phyloP scores from a whole-genome alignment of 2,797 vertebrate genomes.

The Pseudopleuronectes americanus region DNA sequence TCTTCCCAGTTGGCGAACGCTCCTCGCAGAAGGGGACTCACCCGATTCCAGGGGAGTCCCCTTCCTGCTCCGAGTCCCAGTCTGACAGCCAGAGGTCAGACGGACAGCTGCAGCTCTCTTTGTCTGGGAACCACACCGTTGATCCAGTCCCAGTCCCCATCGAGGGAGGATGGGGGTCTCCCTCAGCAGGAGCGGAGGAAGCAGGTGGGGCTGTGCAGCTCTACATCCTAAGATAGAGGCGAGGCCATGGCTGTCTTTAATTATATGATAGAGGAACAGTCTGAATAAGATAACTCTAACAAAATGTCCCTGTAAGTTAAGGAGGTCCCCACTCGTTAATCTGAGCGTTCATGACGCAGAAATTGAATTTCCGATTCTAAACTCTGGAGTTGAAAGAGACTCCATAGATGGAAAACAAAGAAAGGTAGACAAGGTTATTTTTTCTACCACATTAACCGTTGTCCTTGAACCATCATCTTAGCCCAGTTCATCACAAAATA shows the following conservation, averaged over 20 bases:
- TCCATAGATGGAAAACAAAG: background rate
- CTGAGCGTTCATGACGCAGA: conserved; percentile 3
- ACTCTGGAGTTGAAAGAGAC: background rate
- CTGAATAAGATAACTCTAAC: too few species aligned
- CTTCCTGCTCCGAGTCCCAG: conserved; percentile 32
- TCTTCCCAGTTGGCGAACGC: background rate
- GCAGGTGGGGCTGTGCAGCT: conserved; percentile 53
- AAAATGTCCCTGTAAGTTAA: too few species aligned
- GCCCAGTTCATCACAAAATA: background rate
- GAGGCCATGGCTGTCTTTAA: conserved; percentile 1
- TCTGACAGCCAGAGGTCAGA: conserved; percentile 57
- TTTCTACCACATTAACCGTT: background rate
- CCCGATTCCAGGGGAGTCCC: conserved; percentile 40
- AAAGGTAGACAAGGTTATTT: background rate
- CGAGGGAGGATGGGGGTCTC: conserved; percentile 43
- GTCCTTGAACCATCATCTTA: background rate
- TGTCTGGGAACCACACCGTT: conserved; percentile 68
- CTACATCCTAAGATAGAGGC: background rate
- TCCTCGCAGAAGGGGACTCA: conserved; percentile 16
- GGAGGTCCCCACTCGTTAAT: background rate
- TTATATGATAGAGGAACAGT: background rate
- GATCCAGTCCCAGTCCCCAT: conserved; percentile 64
- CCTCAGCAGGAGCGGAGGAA: conserved; percentile 45
- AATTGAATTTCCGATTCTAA: background rate
- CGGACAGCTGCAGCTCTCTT: conserved; percentile 72